These are phyloP conservation scores for Invenusta paracnida DNA, from an alignment of 2,888 invertebrate genomes.

Conservation along the genomic window DNA sequence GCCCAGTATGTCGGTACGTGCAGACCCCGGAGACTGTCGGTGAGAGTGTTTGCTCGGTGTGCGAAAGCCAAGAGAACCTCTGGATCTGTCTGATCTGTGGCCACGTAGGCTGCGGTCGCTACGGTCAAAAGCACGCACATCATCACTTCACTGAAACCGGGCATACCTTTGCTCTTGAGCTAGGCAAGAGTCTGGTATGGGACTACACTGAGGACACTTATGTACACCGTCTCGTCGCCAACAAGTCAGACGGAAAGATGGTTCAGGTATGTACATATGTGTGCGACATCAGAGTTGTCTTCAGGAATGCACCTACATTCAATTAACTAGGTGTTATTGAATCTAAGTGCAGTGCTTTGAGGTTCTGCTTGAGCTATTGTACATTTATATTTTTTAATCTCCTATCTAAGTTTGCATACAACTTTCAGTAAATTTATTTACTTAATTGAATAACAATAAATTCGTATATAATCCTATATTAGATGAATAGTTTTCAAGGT, in stretches of 20 bases:
- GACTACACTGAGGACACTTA: slow-evolving; percentile 97
- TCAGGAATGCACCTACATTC: too few relatives aligned
- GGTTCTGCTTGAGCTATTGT: too few relatives aligned
- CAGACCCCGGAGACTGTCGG: slow-evolving; percentile 76
- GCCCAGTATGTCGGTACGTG: slow-evolving; percentile 88
- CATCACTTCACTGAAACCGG: slow-evolving; percentile 87
- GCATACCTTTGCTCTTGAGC: slow-evolving; percentile 91
- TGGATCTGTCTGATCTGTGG: slow-evolving; percentile 99
- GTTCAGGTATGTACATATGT: too few relatives aligned
- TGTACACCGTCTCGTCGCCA: slow-evolving; percentile 89
- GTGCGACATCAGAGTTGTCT: too few relatives aligned
- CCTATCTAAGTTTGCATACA: too few relatives aligned
- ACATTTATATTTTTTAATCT: too few relatives aligned
- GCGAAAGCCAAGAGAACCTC: slow-evolving; percentile 67
- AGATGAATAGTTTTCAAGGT: too few relatives aligned
- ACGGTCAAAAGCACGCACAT: slow-evolving; percentile 82
- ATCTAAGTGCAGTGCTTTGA: too few relatives aligned
- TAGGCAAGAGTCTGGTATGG: slow-evolving; percentile 91
- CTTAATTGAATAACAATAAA: too few relatives aligned
- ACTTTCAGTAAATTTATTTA: too few relatives aligned
- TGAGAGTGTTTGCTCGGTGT: slow-evolving; percentile 70
- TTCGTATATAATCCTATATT: too few relatives aligned
- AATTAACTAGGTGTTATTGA: too few relatives aligned
- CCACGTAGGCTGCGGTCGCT: slow-evolving; percentile 92
- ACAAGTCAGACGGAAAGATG: slow-evolving; percentile 90